Percentiles rank a stretch among this genome's conserved stretches.
These are phyloP conservation scores for Polyommatus iphigenia DNA, from an alignment of 2,888 invertebrate species.

Conservation along the genomic window DNA sequence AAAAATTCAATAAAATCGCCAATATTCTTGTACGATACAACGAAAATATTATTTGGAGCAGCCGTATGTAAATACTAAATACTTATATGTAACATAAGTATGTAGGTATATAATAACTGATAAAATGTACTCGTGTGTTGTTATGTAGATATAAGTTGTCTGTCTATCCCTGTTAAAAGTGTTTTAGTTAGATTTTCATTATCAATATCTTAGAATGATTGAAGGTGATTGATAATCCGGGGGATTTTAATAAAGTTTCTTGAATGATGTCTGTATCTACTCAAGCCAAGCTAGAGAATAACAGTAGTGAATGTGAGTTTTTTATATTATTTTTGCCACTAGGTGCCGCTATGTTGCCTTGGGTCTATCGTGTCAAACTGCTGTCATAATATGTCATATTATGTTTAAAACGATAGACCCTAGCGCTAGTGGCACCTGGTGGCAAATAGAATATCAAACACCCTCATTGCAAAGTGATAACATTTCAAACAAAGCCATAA, in stretches of 20 bases:
- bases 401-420: too few relatives aligned
- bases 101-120: neutral
- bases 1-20: neutral
- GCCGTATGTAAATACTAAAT: conserved; percentile 17
- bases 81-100: conserved; percentile 1
- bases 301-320: neutral
- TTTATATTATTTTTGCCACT: too few relatives aligned
- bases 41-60: conserved; percentile 2
- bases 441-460: too few relatives aligned
- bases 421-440: too few relatives aligned
- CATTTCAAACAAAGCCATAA: neutral
- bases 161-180: neutral
- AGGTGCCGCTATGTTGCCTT: too few relatives aligned
- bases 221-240: neutral
- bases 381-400: too few relatives aligned
- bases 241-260: too few relatives aligned
- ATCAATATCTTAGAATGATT: neutral
- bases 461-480: neutral
- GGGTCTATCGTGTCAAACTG: too few relatives aligned
- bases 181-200: neutral
- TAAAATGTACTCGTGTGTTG: conserved; percentile 18
- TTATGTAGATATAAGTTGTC: neutral
- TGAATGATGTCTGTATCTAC: neutral
- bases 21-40: neutral
- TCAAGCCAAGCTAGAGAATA: neutral